phyloP scores from a whole-genome alignment of 1,140 invertebrate species.

The Maniola jurtina region DNA sequence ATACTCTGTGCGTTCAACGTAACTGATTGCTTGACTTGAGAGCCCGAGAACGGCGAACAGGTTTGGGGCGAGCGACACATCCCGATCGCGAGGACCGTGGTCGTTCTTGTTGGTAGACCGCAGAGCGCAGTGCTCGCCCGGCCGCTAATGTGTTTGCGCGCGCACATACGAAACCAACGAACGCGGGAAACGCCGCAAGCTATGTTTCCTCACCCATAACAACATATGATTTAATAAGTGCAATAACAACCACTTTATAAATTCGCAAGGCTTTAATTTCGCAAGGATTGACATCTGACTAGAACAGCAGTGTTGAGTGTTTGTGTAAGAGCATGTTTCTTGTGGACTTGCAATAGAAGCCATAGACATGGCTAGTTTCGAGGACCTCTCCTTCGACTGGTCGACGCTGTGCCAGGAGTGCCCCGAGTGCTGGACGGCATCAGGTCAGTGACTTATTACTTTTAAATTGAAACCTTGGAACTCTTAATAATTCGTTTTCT shows the following conservation, averaged over 20 bases:
- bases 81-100: constrained; percentile 47
- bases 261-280: constrained; percentile 29
- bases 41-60: constrained; percentile 57
- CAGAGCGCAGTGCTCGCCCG: constrained; percentile 60
- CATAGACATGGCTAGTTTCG: constrained; percentile 74
- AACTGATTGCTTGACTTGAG: constrained; percentile 45
- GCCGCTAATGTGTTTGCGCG: constrained; percentile 62
- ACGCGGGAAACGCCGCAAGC: constrained; percentile 46
- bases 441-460: constrained; percentile 67
- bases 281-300: constrained; percentile 25
- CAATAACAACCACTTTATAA: constrained; percentile 20
- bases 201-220: constrained; percentile 38
- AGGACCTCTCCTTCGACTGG: constrained; percentile 79
- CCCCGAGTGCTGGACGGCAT: constrained; percentile 78
- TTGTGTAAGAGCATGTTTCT: constrained; percentile 56
- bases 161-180: constrained; percentile 44
- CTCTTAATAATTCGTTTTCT: constrained; percentile 22
- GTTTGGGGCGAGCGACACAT: constrained; percentile 58
- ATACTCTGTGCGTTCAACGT: neutral
- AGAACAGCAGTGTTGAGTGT: constrained; percentile 45
- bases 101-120: constrained; percentile 29
- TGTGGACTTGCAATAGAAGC: constrained; percentile 49
- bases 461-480: neutral
- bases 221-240: constrained; percentile 41
- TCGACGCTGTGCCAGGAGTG: constrained; percentile 79